Percentiles rank a stretch among this genome's conserved stretches.
These are phyloP conservation scores for Leptinotarsa lineolata DNA, from an alignment of 1,140 invertebrate genomes.

Conservation along the genomic window DNA sequence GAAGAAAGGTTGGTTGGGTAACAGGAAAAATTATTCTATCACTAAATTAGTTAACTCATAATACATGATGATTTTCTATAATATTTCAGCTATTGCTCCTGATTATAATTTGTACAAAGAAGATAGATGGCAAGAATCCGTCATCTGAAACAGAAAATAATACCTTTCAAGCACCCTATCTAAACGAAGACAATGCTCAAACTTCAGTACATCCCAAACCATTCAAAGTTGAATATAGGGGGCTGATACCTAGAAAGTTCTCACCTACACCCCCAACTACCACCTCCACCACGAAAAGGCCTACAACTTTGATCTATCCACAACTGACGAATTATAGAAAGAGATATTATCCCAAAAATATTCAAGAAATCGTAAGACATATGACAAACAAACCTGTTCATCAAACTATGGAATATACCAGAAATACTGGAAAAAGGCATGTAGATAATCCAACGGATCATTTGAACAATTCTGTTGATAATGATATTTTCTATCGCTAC, in stretches of 20 bases:
- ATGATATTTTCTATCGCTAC: slow-evolving; percentile 4
- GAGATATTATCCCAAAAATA: slow-evolving; percentile 54
- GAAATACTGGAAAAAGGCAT: neutral
- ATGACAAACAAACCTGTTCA: slow-evolving; percentile 35
- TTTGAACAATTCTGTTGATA: neutral
- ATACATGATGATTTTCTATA: no score
- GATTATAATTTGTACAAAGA: no score
- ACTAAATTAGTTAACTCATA: no score
- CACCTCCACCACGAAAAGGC: neutral
- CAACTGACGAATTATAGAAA: slow-evolving; percentile 20
- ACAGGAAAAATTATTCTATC: no score
- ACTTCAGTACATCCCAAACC: neutral
- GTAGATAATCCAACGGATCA: neutral
- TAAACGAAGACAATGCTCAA: no score
- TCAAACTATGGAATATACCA: slow-evolving; percentile 4
- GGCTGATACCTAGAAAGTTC: slow-evolving; percentile 8
- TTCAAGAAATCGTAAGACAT: slow-evolving; percentile 61
- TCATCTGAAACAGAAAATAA: no score
- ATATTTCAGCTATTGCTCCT: neutral
- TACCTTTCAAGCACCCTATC: no score
- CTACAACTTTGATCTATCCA: neutral
- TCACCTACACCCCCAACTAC: neutral
- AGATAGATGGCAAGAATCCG: no score
- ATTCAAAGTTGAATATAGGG: neutral
- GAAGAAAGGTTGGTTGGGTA: no score